Percentiles rank a stretch among this genome's conserved stretches.
Evolutionary conservation across 2,113 vertebrate genomes (phyloP).

Genomic region (Coregonus clupeaformis): DNA sequence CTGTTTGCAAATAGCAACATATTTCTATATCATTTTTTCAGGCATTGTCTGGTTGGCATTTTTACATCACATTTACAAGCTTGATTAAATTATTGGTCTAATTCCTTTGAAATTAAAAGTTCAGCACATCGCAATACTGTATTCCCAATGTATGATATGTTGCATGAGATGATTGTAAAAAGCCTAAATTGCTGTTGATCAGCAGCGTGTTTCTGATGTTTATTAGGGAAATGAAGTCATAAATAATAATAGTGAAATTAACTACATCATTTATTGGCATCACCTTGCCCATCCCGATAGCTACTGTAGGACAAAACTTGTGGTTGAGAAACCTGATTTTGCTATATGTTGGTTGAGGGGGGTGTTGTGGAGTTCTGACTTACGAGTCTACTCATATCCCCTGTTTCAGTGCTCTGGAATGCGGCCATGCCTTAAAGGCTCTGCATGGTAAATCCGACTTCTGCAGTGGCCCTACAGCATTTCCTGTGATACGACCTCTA

Average conservation of each 20-base stretch:
- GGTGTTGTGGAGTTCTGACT: conserved; percentile 24
- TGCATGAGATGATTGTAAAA: neutral
- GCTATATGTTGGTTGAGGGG: neutral
- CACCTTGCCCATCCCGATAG: conserved; percentile 16
- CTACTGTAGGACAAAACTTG: conserved; percentile 38
- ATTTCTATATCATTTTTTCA: too few relatives aligned
- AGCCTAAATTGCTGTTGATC: neutral
- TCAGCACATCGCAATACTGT: too few relatives aligned
- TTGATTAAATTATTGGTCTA: too few relatives aligned
- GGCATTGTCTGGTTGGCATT: too few relatives aligned
- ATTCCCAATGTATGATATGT: neutral
- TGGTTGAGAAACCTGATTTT: conserved; percentile 7
- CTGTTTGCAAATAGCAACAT: too few relatives aligned
- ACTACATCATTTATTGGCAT: neutral
- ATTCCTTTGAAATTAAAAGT: too few relatives aligned
- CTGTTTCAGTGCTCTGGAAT: conserved; percentile 14
- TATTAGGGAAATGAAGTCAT: conserved; percentile 40
- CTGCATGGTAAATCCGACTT: too few relatives aligned
- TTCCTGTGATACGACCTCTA: too few relatives aligned
- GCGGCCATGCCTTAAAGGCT: neutral
- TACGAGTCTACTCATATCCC: conserved; percentile 25
- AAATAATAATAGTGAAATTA: conserved; percentile 30
- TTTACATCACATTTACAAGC: too few relatives aligned
- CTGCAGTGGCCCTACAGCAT: too few relatives aligned
- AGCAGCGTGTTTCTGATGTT: conserved; percentile 11